phyloP scores from a whole-genome alignment of 2,113 vertebrate species.

The Planiliza haematocheilus region DNA sequence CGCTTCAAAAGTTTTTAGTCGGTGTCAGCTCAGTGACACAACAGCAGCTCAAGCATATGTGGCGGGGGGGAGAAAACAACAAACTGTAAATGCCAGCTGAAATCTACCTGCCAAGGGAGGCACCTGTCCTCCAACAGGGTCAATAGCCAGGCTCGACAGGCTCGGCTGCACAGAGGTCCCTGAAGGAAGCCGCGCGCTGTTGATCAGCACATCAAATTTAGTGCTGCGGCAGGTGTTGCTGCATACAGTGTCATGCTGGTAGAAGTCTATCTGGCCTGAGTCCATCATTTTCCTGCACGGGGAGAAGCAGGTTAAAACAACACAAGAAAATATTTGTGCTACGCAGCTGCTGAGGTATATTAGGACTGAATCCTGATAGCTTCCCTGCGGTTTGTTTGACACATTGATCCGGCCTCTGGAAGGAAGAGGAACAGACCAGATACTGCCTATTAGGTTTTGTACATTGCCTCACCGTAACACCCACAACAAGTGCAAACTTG shows the following conservation, averaged over 20 bases:
- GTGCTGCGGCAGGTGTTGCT: slow-evolving; percentile 97
- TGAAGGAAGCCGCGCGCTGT: slow-evolving; percentile 88
- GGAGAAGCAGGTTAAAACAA: slow-evolving; percentile 38
- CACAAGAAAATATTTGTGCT: slow-evolving; percentile 24
- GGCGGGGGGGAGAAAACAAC: not conserved
- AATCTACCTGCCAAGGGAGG: slow-evolving; percentile 76
- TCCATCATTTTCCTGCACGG: slow-evolving; percentile 95
- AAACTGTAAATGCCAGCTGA: slow-evolving; percentile 44
- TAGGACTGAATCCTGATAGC: slow-evolving; percentile 15
- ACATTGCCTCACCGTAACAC: slow-evolving; percentile 45
- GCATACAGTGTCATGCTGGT: slow-evolving; percentile 94
- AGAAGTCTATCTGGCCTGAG: slow-evolving; percentile 96
- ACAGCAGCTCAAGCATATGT: slow-evolving; percentile 48
- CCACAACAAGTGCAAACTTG: slow-evolving; percentile 68
- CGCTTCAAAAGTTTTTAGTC: slow-evolving; percentile 2
- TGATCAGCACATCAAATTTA: slow-evolving; percentile 94
- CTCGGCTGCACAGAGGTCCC: slow-evolving; percentile 84
- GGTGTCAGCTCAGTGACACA: slow-evolving; percentile 1
- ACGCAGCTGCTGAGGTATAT: not conserved
- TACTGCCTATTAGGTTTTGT: slow-evolving; percentile 30
- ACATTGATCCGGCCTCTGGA: slow-evolving; percentile 36
- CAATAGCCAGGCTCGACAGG: slow-evolving; percentile 75
- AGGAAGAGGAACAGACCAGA: slow-evolving; percentile 47
- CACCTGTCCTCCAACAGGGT: slow-evolving; percentile 68
- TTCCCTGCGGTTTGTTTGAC: slow-evolving; percentile 29